phyloP scores from a whole-genome alignment of 92 coral and sea anemone genomes.

The Epizoanthus scotinus region DNA sequence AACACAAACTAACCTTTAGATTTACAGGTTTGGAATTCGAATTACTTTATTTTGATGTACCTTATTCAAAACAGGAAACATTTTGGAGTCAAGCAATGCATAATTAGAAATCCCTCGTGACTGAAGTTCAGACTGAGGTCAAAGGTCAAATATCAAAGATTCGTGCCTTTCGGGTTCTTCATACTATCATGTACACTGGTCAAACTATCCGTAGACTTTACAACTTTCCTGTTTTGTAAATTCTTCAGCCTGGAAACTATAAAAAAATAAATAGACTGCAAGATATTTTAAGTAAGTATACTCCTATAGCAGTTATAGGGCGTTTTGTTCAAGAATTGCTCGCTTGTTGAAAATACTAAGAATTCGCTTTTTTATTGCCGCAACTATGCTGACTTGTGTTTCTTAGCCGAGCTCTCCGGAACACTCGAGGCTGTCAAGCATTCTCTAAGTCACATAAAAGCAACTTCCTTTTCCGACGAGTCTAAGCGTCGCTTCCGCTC shows the following conservation, averaged over 20 bases:
- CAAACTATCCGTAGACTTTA: too few relatives aligned
- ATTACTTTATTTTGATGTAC: not conserved
- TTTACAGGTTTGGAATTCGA: too few relatives aligned
- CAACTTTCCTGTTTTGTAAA: not conserved
- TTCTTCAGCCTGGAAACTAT: too few relatives aligned
- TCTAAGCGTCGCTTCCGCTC: not conserved
- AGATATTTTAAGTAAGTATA: not conserved
- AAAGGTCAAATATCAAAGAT: not conserved
- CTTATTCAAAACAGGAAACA: conserved; percentile 23
- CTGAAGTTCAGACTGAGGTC: conserved; percentile 16
- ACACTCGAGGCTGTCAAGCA: not conserved
- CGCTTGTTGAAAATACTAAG: not conserved
- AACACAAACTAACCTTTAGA: too few relatives aligned
- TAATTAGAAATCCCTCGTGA: not conserved
- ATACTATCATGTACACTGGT: not conserved
- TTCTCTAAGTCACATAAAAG: not conserved
- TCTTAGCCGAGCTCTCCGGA: not conserved
- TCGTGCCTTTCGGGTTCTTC: not conserved
- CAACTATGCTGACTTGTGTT: not conserved
- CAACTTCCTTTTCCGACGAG: conserved; percentile 11
- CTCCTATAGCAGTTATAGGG: not conserved
- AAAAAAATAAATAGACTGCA: too few relatives aligned
- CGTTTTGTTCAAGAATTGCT: not conserved
- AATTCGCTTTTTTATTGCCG: conserved; percentile 5
- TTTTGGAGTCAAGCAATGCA: not conserved